Percentiles rank a stretch among this genome's conserved stretches.
These are phyloP conservation scores for Margaritifera margaritifera DNA, from an alignment of 2,888 invertebrate species.

Conservation along the genomic window DNA sequence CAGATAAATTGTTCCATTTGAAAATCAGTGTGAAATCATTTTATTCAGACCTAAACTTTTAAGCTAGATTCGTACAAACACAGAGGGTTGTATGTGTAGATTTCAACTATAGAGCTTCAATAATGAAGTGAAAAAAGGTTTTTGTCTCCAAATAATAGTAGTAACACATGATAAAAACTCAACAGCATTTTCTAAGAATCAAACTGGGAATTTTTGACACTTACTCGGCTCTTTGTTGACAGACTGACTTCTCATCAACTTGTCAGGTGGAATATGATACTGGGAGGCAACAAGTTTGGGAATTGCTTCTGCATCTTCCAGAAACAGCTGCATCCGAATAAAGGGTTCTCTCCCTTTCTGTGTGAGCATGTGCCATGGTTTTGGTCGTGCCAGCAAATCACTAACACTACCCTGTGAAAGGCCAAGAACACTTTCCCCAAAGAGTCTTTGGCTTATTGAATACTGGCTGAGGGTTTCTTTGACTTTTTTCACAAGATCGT, in stretches of 20 bases:
- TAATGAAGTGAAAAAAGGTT: too few species aligned
- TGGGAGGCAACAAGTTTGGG: conserved; percentile 96
- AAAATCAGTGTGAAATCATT: too few species aligned
- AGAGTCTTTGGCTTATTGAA: conserved; percentile 92
- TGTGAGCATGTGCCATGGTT: conserved; percentile 99
- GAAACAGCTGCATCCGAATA: conserved; percentile 85
- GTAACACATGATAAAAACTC: too few species aligned
- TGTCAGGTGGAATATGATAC: conserved; percentile 98
- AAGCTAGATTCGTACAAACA: too few species aligned
- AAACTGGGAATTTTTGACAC: conserved; percentile 1
- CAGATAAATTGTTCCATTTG: too few species aligned
- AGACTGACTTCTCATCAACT: conserved; percentile 86
- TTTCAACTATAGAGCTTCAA: too few species aligned
- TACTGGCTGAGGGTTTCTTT: conserved; percentile 75
- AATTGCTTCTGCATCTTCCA: conserved; percentile 95
- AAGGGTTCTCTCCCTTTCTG: conserved; percentile 92
- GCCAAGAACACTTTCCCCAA: conserved; percentile 95
- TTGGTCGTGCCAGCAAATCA: conserved; percentile 95
- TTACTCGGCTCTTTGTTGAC: conserved; percentile 26
- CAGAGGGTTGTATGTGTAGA: too few species aligned
- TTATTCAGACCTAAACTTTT: too few species aligned
- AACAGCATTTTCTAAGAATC: too few species aligned
- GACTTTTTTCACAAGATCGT: conserved; percentile 93
- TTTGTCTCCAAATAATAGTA: too few species aligned
- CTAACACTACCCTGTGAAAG: conserved; percentile 89